Percentiles rank a stretch among this genome's conserved stretches.
Conservation (phyloP, 2,797 vertebrate genomes). For the Pangasius sanitwongsei region DNA sequence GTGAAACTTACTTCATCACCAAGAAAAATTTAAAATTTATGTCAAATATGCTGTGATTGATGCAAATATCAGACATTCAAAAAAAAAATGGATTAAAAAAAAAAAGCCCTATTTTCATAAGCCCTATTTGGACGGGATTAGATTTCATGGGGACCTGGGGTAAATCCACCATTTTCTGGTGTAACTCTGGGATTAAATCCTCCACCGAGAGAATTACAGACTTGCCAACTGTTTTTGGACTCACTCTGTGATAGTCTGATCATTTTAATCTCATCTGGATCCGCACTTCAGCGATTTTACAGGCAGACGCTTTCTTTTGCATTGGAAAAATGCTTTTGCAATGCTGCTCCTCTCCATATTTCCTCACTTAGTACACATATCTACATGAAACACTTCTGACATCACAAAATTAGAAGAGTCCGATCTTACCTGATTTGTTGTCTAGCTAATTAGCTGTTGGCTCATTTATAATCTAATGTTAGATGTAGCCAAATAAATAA, state of each 20-base stretch:
- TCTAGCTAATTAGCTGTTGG: background rate
- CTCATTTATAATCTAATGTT: background rate
- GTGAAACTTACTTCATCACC: background rate
- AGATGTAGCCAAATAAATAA: background rate
- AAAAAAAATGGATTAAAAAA: background rate
- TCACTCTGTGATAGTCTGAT: background rate
- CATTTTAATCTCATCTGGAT: background rate
- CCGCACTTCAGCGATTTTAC: background rate
- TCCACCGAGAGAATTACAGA: background rate
- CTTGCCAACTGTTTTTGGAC: slow-evolving; percentile 1
- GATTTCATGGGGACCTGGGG: too few species aligned
- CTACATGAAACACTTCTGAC: background rate
- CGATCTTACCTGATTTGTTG: background rate
- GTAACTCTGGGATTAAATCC: background rate
- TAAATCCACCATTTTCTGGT: background rate
- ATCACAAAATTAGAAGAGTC: background rate
- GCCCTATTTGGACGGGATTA: background rate
- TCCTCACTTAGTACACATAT: background rate
- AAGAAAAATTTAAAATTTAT: background rate
- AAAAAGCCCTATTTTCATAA: background rate
- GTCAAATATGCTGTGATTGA: background rate
- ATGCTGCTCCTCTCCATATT: background rate
- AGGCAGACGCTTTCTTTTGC: background rate
- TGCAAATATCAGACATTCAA: background rate
- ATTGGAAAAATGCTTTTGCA: background rate